Percentiles rank a stretch among this genome's conserved stretches.
These are phyloP conservation scores for Piliocolobus tephrosceles DNA, from an alignment of 2,113 vertebrate genomes.

Conservation along the genomic window DNA sequence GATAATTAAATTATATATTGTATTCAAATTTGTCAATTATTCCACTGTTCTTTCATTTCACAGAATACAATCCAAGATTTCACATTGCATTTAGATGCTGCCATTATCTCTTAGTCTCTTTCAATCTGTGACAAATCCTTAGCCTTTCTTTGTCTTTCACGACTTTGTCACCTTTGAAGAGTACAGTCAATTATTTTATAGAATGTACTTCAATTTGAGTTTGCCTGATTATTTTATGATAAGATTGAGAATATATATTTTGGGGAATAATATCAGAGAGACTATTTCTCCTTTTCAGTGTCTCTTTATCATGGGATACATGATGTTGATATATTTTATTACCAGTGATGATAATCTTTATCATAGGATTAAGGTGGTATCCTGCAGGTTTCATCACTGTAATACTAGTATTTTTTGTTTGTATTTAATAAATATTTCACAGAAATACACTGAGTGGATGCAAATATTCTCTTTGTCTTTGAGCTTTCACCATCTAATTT, in stretches of 20 bases:
- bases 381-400: not conserved
- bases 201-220: not conserved
- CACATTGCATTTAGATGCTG: not conserved
- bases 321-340: not conserved
- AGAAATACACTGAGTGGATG: not conserved
- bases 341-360: not conserved
- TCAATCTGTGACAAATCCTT: not conserved
- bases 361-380: not conserved
- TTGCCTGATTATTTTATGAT: not conserved
- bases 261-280: not conserved
- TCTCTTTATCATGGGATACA: not conserved
- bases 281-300: not conserved
- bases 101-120: not conserved
- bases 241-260: not conserved
- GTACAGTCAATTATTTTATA: not conserved
- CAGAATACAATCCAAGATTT: not conserved
- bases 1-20: not conserved
- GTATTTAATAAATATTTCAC: not conserved
- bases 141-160: not conserved
- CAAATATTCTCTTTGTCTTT: not conserved
- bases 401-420: not conserved
- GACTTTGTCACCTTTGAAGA: not conserved
- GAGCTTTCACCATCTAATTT: not conserved
- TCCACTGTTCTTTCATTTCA: not conserved
- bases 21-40: not conserved